phyloP scores from a whole-genome alignment of 1,140 invertebrate genomes.

The Eciton burchellii region DNA sequence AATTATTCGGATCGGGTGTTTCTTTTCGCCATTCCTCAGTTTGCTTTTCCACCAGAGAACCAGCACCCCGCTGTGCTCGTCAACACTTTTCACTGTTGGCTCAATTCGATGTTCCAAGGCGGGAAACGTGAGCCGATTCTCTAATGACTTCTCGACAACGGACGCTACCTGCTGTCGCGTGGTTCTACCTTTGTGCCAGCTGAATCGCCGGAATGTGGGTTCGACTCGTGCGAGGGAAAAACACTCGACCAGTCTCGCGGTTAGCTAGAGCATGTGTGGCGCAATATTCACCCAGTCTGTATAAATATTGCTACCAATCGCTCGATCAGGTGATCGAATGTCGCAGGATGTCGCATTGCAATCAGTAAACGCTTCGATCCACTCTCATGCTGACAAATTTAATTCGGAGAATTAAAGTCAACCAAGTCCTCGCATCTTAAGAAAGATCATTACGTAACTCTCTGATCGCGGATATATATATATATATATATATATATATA shows the following conservation, averaged over 20 bases:
- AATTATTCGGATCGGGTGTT: background rate
- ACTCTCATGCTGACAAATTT: too few species aligned
- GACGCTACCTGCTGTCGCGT: slow-evolving; percentile 19
- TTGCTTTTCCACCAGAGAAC: background rate
- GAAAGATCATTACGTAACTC: too few species aligned
- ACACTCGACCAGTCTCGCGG: background rate
- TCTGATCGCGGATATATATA: too few species aligned
- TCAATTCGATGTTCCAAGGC: background rate
- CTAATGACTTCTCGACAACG: slow-evolving; percentile 61
- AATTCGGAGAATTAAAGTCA: too few species aligned
- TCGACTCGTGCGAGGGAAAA: slow-evolving; percentile 53
- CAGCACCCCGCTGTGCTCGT: background rate
- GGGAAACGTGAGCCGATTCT: slow-evolving; percentile 47
- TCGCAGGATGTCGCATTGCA: too few species aligned
- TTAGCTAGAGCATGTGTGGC: background rate
- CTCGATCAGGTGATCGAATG: too few species aligned
- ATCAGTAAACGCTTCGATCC: too few species aligned
- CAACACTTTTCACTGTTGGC: slow-evolving; percentile 58
- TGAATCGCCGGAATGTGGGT: slow-evolving; percentile 75
- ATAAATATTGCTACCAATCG: too few species aligned
- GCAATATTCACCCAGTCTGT: too few species aligned
- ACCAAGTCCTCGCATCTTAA: too few species aligned
- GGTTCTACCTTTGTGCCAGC: slow-evolving; percentile 66
- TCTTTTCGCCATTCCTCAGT: background rate
- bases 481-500: too few species aligned